Evolutionary conservation across 2,888 invertebrate genomes (phyloP).

Genomic region (Pelosia muscerda): DNA sequence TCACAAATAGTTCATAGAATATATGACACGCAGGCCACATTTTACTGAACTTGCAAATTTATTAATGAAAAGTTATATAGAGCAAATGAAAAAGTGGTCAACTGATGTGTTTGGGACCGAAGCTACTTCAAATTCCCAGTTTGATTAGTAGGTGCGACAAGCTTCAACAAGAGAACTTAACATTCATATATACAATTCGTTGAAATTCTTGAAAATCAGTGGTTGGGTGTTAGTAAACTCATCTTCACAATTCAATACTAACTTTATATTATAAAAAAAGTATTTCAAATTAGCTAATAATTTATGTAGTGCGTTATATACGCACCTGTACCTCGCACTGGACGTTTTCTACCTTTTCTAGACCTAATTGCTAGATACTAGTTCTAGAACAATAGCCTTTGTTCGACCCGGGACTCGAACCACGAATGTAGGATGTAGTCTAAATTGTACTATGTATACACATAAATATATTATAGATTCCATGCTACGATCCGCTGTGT

Average conservation of each 20-base stretch:
- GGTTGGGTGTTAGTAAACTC: background rate
- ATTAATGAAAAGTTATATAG: background rate
- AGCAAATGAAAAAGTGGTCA: background rate
- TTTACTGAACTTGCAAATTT: background rate
- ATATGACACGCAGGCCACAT: background rate
- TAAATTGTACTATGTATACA: background rate
- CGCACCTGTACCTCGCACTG: background rate
- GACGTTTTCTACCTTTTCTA: too few species aligned
- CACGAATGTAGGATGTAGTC: background rate
- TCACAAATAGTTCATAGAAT: background rate
- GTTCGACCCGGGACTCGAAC: background rate
- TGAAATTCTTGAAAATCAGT: background rate
- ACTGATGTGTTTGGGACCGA: background rate
- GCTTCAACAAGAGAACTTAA: background rate
- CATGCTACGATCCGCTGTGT: background rate
- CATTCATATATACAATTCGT: background rate
- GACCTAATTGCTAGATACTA: background rate
- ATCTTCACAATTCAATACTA: too few species aligned
- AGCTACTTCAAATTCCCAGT: background rate
- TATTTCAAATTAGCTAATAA: background rate
- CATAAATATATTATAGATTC: background rate
- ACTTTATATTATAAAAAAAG: too few species aligned
- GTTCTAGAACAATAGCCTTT: background rate
- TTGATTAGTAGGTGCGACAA: background rate
- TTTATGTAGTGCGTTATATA: background rate